Evolutionary conservation across 2,113 vertebrate genomes (phyloP).

Genomic region (Melanocharis versteri): DNA sequence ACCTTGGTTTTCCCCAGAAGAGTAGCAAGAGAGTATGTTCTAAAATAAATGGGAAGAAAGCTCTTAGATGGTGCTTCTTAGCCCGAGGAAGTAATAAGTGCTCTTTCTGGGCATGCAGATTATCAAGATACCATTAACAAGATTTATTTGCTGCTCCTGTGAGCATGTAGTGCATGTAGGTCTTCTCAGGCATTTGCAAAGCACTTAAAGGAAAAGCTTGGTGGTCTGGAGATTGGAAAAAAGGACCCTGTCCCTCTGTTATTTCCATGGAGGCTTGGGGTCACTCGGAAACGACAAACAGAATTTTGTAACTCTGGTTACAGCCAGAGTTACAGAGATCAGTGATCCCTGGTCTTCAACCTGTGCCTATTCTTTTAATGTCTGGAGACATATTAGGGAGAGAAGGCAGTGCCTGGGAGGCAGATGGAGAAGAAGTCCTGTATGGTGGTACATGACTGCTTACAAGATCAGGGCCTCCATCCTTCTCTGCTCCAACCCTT

Average conservation of each 20-base stretch:
- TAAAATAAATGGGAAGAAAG: slow-evolving; percentile 2
- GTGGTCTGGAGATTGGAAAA: neutral
- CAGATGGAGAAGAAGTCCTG: neutral
- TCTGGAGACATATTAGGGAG: neutral
- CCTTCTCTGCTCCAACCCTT: neutral
- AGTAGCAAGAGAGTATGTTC: neutral
- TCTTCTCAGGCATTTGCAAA: neutral
- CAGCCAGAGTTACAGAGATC: neutral
- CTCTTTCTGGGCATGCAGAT: neutral
- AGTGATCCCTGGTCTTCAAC: neutral
- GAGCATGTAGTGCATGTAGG: neutral
- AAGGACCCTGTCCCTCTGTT: neutral
- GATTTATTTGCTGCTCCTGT: neutral
- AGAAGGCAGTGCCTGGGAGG: neutral
- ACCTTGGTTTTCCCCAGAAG: neutral
- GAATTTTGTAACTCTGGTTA: neutral
- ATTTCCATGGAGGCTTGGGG: neutral
- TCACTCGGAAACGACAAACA: neutral
- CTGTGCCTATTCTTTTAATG: neutral
- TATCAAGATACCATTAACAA: neutral
- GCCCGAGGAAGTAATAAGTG: neutral
- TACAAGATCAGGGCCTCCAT: neutral
- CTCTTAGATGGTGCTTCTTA: neutral
- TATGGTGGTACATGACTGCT: neutral
- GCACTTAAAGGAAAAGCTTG: neutral